phyloP scores from a whole-genome alignment of 2,797 vertebrate genomes.

The Bradypodion pumilum region DNA sequence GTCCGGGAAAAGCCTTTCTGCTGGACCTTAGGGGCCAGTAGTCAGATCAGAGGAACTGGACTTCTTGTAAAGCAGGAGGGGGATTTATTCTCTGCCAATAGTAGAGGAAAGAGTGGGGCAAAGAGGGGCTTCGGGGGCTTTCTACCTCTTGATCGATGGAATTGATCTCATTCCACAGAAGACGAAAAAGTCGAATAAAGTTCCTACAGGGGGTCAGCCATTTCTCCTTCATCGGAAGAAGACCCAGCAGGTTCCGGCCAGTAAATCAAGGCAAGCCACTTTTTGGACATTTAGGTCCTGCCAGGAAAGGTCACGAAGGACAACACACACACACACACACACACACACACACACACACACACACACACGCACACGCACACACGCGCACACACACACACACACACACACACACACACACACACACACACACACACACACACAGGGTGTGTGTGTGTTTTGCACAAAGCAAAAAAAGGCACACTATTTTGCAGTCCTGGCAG shows the following conservation, averaged over 20 bases:
- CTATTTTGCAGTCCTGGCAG: not conserved
- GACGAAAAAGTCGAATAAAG: constrained; percentile 14
- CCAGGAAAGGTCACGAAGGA: not conserved
- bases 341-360: no score
- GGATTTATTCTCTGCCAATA: not conserved
- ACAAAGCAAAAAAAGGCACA: not conserved
- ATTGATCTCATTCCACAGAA: constrained; percentile 44
- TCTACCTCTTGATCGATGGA: not conserved
- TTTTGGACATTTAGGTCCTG: not conserved
- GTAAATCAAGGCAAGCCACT: constrained; percentile 5
- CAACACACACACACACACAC: no score
- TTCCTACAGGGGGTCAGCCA: constrained; percentile 15
- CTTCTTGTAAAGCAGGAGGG: no score
- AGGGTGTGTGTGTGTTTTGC: no score
- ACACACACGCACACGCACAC: no score
- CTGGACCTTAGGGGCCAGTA: not conserved
- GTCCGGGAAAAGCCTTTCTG: not conserved
- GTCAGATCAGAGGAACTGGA: not conserved
- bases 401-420: no score
- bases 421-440: no score
- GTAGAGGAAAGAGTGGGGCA: not conserved
- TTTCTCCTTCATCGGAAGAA: not conserved
- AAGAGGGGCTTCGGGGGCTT: not conserved
- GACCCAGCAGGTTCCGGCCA: not conserved
- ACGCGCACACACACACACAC: no score